Evolutionary conservation across 1,140 invertebrate species (phyloP).

Genomic region (Acarapis woodi): DNA sequence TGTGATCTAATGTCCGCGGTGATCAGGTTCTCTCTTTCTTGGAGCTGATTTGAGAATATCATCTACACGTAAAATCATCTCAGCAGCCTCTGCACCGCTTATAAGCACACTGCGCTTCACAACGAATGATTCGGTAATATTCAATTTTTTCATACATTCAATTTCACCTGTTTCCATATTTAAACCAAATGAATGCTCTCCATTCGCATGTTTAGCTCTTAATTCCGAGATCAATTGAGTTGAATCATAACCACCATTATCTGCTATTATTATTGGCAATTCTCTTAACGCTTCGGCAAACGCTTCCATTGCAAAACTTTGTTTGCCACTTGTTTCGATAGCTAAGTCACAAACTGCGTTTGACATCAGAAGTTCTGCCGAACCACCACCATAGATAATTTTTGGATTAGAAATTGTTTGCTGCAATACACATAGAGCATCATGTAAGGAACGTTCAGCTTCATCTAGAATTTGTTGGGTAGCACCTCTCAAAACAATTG

Average conservation of each 20-base stretch:
- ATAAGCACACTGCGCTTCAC: slow-evolving; percentile 83
- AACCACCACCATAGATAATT: slow-evolving; percentile 69
- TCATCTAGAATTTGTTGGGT: slow-evolving; percentile 98
- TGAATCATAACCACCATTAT: slow-evolving; percentile 95
- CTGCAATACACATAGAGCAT: slow-evolving; percentile 84
- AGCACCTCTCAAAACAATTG: slow-evolving; percentile 84
- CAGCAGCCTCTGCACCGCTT: slow-evolving; percentile 84
- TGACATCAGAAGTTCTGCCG: slow-evolving; percentile 88
- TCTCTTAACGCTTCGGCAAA: slow-evolving; percentile 52
- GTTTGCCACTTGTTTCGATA: slow-evolving; percentile 73
- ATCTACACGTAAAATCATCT: slow-evolving; percentile 95
- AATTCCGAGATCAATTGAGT: slow-evolving; percentile 70
- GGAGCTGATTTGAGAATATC: slow-evolving; percentile 86
- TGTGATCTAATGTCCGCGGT: slow-evolving; percentile 33
- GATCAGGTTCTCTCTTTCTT: slow-evolving; percentile 52
- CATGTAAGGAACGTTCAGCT: slow-evolving; percentile 87
- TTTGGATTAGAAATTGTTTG: slow-evolving; percentile 77
- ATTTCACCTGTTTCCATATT: slow-evolving; percentile 18
- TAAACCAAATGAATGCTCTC: slow-evolving; percentile 45
- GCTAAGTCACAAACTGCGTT: slow-evolving; percentile 55
- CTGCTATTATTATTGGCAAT: slow-evolving; percentile 79
- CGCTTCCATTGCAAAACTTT: slow-evolving; percentile 84
- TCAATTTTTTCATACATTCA: slow-evolving; percentile 25
- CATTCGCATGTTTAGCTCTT: slow-evolving; percentile 55
- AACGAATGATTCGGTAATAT: slow-evolving; percentile 83